Evolutionary conservation across 2,113 vertebrate species (phyloP).

Genomic region (Paedocypris sp.): DNA sequence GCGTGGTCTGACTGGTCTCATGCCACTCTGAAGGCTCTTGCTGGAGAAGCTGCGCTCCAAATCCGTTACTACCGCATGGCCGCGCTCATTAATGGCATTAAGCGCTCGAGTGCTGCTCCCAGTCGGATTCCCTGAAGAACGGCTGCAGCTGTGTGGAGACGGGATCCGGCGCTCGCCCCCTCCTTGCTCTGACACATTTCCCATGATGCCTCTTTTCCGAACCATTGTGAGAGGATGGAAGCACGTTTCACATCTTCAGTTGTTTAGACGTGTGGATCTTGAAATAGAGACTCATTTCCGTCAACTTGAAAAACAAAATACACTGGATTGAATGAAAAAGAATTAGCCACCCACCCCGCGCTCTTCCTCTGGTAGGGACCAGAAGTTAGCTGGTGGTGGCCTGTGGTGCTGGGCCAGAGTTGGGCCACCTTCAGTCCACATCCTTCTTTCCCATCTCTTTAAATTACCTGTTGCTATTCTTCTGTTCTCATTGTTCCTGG

Average conservation of each 20-base stretch:
- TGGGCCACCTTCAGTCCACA: conserved; percentile 24
- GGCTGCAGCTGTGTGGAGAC: conserved; percentile 80
- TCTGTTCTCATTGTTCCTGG: conserved; percentile 45
- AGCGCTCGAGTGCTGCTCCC: conserved; percentile 70
- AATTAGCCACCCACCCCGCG: neutral
- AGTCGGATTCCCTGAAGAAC: conserved; percentile 90
- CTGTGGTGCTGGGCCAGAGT: conserved; percentile 10
- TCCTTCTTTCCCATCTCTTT: conserved; percentile 36
- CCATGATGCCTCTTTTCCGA: conserved; percentile 23
- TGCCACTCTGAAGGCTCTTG: conserved; percentile 30
- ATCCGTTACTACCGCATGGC: conserved; percentile 72
- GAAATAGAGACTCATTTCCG: neutral
- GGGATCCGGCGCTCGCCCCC: conserved; percentile 37
- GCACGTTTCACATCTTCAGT: conserved; percentile 55
- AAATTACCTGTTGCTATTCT: conserved; percentile 56
- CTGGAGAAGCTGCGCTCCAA: conserved; percentile 50
- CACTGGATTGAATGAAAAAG: neutral
- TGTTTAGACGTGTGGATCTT: conserved; percentile 42
- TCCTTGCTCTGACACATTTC: neutral
- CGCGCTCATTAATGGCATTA: conserved; percentile 84
- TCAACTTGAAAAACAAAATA: neutral
- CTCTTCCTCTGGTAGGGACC: neutral
- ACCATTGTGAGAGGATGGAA: conserved; percentile 51
- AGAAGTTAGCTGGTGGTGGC: conserved; percentile 23
- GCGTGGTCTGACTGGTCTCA: conserved; percentile 39